A percentile compares a stretch with the other conserved stretches of the same genome.
Evolutionary conservation across 1,140 invertebrate genomes (phyloP).

Genomic region (Papilio dardanus): DNA sequence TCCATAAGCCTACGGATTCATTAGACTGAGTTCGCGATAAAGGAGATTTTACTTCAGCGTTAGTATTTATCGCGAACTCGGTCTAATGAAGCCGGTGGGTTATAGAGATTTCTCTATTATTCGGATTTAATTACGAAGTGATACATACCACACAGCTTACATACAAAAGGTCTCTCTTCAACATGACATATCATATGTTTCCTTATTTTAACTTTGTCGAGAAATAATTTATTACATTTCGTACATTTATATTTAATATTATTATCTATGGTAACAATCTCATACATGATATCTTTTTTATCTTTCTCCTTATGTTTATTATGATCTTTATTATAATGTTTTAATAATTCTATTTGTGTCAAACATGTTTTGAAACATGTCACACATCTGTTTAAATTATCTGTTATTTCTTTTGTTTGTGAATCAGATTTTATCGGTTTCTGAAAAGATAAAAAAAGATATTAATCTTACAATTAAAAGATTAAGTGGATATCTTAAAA

Average conservation of each 20-base stretch:
- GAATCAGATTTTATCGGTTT: background rate
- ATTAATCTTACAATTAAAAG: too few relatives aligned
- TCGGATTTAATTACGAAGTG: conserved; percentile 5
- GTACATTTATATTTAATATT: conserved; percentile 52
- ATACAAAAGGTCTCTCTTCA: conserved; percentile 55
- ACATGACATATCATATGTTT: conserved; percentile 53
- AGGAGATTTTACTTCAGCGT: too few relatives aligned
- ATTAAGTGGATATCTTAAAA: too few relatives aligned
- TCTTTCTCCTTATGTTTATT: conserved; percentile 27
- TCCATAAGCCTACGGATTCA: too few relatives aligned
- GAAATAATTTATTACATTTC: conserved; percentile 52
- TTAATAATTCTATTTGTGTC: conserved; percentile 46
- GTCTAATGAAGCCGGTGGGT: too few relatives aligned
- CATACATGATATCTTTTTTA: conserved; percentile 7
- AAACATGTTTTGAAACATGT: conserved; percentile 55
- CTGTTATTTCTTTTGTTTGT: conserved; percentile 4
- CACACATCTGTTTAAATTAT: conserved; percentile 49
- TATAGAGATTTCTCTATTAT: conserved; percentile 8
- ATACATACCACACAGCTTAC: conserved; percentile 68
- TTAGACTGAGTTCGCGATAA: too few relatives aligned
- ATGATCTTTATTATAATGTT: conserved; percentile 55
- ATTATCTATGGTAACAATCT: conserved; percentile 38
- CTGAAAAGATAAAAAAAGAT: background rate
- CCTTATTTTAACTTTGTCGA: conserved; percentile 46
- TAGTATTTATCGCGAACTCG: too few relatives aligned